A percentile compares a stretch with the other conserved stretches of the same genome.
These are phyloP conservation scores for Penaeus japonicus DNA, from an alignment of 1,140 invertebrate species.

Conservation along the genomic window DNA sequence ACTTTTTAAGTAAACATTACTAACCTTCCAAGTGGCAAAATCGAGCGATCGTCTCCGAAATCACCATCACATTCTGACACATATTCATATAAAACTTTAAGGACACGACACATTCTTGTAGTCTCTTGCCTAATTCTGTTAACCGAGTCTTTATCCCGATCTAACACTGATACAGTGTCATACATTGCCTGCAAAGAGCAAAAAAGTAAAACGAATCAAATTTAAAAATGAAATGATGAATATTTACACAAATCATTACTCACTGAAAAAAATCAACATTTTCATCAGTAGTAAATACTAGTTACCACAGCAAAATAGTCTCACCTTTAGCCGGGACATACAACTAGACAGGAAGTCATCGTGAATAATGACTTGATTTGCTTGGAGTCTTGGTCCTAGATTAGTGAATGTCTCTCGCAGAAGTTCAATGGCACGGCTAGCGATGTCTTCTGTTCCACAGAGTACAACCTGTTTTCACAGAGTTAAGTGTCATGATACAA, in stretches of 20 bases:
- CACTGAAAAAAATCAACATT: neutral
- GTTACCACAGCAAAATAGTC: slow-evolving; percentile 62
- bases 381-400: slow-evolving; percentile 83
- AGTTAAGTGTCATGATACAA: too few species aligned
- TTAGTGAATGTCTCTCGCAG: slow-evolving; percentile 94
- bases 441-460: slow-evolving; percentile 89
- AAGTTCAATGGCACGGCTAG: slow-evolving; percentile 87
- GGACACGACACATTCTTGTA: slow-evolving; percentile 90
- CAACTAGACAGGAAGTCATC: slow-evolving; percentile 89
- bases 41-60: slow-evolving; percentile 87
- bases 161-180: slow-evolving; percentile 73
- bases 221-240: slow-evolving; percentile 66
- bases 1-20: slow-evolving; percentile 10
- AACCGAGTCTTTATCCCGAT: slow-evolving; percentile 68
- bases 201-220: slow-evolving; percentile 84
- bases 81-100: slow-evolving; percentile 95
- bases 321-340: slow-evolving; percentile 84
- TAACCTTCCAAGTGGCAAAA: slow-evolving; percentile 85
- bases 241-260: neutral
- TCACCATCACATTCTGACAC: slow-evolving; percentile 94
- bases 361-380: slow-evolving; percentile 79
- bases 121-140: slow-evolving; percentile 75
- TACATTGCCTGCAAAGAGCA: slow-evolving; percentile 87
- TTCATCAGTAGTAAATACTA: neutral
- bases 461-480: slow-evolving; percentile 75